Percentiles rank a stretch among this genome's conserved stretches.
Conservation (phyloP, 2,888 invertebrate genomes). For the Lycophotia porphyrea region DNA sequence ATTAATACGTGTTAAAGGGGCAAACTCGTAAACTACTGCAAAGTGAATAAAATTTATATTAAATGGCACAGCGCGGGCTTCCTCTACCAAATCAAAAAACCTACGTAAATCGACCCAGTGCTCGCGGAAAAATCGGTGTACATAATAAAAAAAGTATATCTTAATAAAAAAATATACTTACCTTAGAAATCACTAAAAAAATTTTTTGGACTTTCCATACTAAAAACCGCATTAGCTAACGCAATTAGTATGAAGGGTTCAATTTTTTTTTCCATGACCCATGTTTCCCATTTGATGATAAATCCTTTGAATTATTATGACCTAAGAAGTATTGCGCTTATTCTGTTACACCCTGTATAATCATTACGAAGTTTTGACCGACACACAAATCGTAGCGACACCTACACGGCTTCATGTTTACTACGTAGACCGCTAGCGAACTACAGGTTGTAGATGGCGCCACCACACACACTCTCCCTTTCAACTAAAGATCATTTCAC, state of each 20-base stretch:
- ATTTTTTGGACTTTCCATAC: neutral
- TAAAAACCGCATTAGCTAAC: neutral
- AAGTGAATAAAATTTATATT: conserved; percentile 3
- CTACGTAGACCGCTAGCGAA: neutral
- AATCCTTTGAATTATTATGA: too few relatives aligned
- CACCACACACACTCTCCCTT: neutral
- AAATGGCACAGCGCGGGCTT: neutral
- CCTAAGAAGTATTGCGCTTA: neutral
- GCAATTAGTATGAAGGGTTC: neutral
- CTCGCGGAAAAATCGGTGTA: neutral
- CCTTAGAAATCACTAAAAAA: too few relatives aligned
- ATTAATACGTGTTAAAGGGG: neutral
- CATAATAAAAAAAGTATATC: neutral
- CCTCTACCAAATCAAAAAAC: neutral
- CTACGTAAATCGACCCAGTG: neutral
- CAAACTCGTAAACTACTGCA: neutral
- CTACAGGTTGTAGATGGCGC: neutral
- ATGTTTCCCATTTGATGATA: neutral
- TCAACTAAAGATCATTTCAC: conserved; percentile 1
- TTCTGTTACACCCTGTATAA: neutral
- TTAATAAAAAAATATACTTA: too few relatives aligned
- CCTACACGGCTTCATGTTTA: neutral
- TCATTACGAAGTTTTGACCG: neutral
- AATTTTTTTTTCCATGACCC: neutral
- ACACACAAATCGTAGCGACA: conserved; percentile 2